Percentiles rank a stretch among this genome's conserved stretches.
These are phyloP conservation scores for Phodopus roborovskii DNA, from an alignment of 2,113 vertebrate species.

Conservation along the genomic window DNA sequence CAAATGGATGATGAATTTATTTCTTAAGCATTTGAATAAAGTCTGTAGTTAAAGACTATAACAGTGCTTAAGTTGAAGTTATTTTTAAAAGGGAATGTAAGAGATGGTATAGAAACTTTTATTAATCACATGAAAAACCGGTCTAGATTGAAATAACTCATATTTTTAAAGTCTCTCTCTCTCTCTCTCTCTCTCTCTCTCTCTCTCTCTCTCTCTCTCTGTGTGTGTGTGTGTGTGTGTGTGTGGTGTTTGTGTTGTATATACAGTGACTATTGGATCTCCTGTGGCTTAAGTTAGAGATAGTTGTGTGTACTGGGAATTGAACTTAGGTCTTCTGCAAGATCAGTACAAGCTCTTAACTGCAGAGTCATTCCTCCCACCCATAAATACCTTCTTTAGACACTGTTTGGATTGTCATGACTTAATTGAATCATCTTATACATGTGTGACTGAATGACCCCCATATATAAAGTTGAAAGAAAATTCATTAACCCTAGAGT, in stretches of 20 bases:
- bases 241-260: background rate
- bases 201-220: too few relatives aligned
- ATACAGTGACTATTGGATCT: background rate
- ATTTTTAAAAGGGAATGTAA: conserved; percentile 1
- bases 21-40: conserved; percentile 9
- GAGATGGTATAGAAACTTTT: background rate
- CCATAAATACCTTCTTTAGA: background rate
- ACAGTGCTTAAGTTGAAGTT: background rate
- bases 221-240: background rate
- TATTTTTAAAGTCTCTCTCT: background rate
- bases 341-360: background rate
- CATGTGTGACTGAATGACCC: conserved; percentile 44
- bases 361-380: background rate
- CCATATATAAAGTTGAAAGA: conserved; percentile 50
- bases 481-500: conserved; percentile 46
- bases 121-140: background rate
- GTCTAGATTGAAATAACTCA: background rate
- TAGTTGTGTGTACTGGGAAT: background rate
- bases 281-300: background rate
- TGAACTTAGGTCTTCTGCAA: background rate
- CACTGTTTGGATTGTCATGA: background rate
- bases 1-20: background rate
- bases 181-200: too few relatives aligned
- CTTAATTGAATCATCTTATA: conserved; percentile 64
- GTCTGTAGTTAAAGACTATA: background rate